Evolutionary conservation across 2,888 invertebrate genomes (phyloP), one percentile per base, ranked within the genome.

Genomic region (Tenodera sinensis): DNA sequence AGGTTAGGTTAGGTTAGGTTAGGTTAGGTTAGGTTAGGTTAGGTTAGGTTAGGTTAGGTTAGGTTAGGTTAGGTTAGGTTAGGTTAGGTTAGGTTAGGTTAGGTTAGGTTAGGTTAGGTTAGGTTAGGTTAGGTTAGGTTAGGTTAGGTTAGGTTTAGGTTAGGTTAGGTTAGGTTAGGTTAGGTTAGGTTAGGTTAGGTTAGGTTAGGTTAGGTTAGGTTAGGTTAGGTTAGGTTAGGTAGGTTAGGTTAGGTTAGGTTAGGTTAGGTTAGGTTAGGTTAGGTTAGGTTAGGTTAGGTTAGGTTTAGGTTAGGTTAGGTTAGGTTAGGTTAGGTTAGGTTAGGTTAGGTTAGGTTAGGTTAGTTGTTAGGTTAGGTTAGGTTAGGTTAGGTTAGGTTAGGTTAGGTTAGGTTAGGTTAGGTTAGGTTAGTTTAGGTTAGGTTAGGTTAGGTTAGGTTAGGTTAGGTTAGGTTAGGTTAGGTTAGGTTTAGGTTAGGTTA

Each of bases 161-260:
- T 91, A 89, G 91, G 92, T 91, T 92, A 92, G 92, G 92, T 92
- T 92, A 92, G 92, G 92, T 92, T 92, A 92, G 92, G 91, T 91
- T 88, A 42, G 42, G 42, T 42, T 42, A 42, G 42, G 42, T 42
- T 42, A 12, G 42, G 42, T 42, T 42, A 89, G 91, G 91, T 91
- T 91, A 91, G 91, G 92, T 92, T 92, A 92, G 92, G 92, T 92
- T 92, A 91, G 92, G 91, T 92, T 91, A 91, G 91, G 34, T 91
- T 91, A 91, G 89, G 91, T 34, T 34, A 34, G 34, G 34, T 34
- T 34, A 34, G 34, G 91, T 91, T 89, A 89, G 91, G 91, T 90
- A 89, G 91, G 91, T 91, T 90, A 89, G 89, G 91, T 89, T 87
- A 87, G 91, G 90, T 90, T 87, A 89, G 90, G 89, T 90, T 88